These are phyloP conservation scores for Haemorhous mexicanus DNA, from an alignment of 2,113 vertebrate genomes.

Conservation along the genomic window DNA sequence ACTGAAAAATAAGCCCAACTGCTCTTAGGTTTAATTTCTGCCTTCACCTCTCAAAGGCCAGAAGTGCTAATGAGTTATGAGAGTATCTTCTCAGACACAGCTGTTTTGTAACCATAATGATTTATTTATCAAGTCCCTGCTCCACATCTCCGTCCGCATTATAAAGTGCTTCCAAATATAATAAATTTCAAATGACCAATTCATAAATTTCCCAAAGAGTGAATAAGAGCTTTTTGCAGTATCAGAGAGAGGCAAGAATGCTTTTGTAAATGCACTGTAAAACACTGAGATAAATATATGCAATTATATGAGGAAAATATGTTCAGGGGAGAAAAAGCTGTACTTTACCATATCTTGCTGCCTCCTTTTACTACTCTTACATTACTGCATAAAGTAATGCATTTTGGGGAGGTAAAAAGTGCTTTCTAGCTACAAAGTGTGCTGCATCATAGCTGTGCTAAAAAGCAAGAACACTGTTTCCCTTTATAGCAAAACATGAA, in stretches of 20 bases:
- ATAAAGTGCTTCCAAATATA: slow-evolving; percentile 1
- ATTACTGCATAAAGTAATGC: background rate
- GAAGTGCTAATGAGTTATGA: background rate
- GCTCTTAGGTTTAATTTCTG: background rate
- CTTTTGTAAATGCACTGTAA: slow-evolving; percentile 3
- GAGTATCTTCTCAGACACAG: slow-evolving; percentile 5
- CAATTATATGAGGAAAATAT: slow-evolving; percentile 1
- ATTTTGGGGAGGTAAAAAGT: background rate
- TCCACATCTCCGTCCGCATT: background rate
- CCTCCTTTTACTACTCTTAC: background rate
- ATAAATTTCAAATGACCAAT: slow-evolving; percentile 36
- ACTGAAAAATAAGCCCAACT: background rate
- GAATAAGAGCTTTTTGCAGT: background rate
- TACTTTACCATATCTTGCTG: background rate
- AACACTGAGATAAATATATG: slow-evolving; percentile 46
- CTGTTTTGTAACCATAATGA: background rate
- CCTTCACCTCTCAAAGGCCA: background rate
- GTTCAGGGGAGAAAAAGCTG: background rate
- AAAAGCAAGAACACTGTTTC: background rate
- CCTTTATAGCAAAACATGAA: background rate
- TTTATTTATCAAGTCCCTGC: slow-evolving; percentile 22
- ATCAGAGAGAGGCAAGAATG: background rate
- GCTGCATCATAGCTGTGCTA: background rate
- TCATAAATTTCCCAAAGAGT: background rate
- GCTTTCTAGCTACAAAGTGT: background rate